phyloP scores from a whole-genome alignment of 2,888 invertebrate species.

The Rotaria sp. region DNA sequence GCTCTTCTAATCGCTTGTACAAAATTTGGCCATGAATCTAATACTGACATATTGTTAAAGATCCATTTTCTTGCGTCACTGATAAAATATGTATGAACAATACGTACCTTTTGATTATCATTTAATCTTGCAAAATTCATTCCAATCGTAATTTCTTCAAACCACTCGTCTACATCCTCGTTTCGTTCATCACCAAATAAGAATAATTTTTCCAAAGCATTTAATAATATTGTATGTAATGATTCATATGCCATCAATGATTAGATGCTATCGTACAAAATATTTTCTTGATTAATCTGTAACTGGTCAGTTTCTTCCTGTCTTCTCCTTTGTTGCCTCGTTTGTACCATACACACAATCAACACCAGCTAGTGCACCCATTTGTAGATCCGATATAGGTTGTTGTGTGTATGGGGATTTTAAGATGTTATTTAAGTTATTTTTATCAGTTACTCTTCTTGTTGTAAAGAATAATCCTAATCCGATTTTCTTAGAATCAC shows the following conservation, averaged over 20 bases:
- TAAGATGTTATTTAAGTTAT: no score
- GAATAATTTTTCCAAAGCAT: background rate
- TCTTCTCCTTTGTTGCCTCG: background rate
- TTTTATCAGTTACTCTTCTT: no score
- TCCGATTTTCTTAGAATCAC: no score
- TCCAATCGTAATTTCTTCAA: background rate
- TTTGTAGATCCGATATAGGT: background rate
- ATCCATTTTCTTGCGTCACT: background rate
- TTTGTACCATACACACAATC: background rate
- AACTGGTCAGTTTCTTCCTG: background rate
- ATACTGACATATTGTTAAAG: background rate
- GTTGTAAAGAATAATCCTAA: no score
- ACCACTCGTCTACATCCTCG: background rate
- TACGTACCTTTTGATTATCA: background rate
- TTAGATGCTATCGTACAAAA: background rate
- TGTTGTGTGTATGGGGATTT: no score
- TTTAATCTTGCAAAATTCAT: background rate
- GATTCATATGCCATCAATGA: background rate
- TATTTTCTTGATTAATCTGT: background rate
- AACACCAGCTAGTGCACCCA: background rate
- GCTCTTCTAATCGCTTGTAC: no score
- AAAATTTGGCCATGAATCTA: background rate
- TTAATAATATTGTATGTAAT: background rate
- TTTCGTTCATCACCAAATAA: background rate
- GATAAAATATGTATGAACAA: background rate